These are phyloP conservation scores for Sprattus sprattus DNA, from an alignment of 2,113 vertebrate genomes.

Conservation along the genomic window DNA sequence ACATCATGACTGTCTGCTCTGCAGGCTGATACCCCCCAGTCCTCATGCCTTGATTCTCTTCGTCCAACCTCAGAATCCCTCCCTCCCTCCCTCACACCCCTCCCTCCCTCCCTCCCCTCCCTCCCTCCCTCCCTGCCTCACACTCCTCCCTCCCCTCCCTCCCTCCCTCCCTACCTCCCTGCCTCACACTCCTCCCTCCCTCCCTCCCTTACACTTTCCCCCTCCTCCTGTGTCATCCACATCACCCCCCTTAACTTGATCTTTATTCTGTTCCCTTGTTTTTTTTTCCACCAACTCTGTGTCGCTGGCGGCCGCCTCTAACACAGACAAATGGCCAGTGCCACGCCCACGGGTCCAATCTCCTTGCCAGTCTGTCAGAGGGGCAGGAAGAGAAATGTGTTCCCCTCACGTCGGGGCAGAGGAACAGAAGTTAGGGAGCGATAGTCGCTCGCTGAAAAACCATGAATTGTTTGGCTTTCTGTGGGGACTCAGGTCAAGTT, in stretches of 20 bases:
- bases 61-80: background rate
- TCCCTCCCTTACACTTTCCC: too few relatives aligned
- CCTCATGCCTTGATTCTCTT: background rate
- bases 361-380: background rate
- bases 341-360: background rate
- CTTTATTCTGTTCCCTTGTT: background rate
- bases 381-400: background rate
- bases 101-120: too few relatives aligned
- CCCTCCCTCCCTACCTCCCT: too few relatives aligned
- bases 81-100: too few relatives aligned
- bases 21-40: background rate
- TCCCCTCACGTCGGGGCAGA: background rate
- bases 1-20: too few relatives aligned
- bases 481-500: background rate
- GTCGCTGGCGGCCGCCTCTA: background rate
- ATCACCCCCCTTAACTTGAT: too few relatives aligned
- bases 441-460: background rate
- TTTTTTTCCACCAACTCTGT: background rate
- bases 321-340: constrained; percentile 21
- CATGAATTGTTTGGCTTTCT: background rate
- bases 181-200: too few relatives aligned
- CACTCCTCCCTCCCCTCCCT: too few relatives aligned
- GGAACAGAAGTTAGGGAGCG: background rate
- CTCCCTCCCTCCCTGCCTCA: too few relatives aligned
- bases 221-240: too few relatives aligned